Evolutionary conservation across 2,113 vertebrate species (phyloP).

Genomic region (Acanthisitta chloris): DNA sequence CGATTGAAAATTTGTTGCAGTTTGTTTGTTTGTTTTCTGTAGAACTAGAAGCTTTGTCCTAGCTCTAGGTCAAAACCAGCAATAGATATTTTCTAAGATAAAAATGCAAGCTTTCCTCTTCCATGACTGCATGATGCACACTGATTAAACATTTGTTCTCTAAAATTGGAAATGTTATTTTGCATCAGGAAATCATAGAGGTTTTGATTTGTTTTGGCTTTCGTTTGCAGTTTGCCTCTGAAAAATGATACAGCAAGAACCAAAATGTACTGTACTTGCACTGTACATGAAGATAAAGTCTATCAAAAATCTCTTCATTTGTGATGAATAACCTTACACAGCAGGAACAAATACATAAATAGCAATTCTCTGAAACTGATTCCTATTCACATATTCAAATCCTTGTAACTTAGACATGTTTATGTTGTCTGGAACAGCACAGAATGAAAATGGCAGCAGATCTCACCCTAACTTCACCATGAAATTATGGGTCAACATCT

Average conservation of each 20-base stretch:
- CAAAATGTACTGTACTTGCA: not conserved
- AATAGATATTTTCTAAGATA: not conserved
- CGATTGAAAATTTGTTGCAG: not conserved
- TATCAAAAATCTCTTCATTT: slow-evolving; percentile 26
- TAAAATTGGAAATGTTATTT: slow-evolving; percentile 61
- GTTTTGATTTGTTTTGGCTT: slow-evolving; percentile 50
- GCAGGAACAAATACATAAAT: not conserved
- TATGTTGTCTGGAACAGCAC: not conserved
- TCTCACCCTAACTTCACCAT: not conserved
- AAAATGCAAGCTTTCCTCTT: slow-evolving; percentile 48
- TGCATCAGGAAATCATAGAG: slow-evolving; percentile 33
- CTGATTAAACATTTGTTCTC: slow-evolving; percentile 60
- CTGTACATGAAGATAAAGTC: slow-evolving; percentile 40
- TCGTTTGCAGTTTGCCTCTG: slow-evolving; percentile 45
- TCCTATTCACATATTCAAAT: not conserved
- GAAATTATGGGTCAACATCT: not conserved
- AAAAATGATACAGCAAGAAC: slow-evolving; percentile 61
- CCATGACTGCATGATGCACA: not conserved
- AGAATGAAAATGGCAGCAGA: not conserved
- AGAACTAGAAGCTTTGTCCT: not conserved
- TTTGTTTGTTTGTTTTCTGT: not conserved
- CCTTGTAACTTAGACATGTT: not conserved
- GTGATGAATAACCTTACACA: slow-evolving; percentile 17
- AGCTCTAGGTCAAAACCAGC: not conserved
- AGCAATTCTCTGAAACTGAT: not conserved